Conservation (phyloP, 1,140 invertebrate species). For the silkworm (Bombyx mori) region DNA sequence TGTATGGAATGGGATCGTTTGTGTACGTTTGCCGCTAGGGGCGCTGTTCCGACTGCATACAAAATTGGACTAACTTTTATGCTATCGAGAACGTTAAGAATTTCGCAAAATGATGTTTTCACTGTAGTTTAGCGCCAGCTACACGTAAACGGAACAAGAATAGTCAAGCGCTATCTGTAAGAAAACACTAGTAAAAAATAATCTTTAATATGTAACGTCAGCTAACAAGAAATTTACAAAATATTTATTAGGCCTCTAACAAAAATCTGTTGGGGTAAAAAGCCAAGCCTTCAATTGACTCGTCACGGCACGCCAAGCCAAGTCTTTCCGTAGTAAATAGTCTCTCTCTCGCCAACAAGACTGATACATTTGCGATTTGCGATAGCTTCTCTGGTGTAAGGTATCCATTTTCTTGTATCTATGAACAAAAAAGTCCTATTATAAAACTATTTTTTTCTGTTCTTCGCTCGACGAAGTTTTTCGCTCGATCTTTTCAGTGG, state of each 20-base stretch:
- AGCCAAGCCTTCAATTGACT: slow-evolving; percentile 91
- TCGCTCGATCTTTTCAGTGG: no score
- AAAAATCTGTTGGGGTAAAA: slow-evolving; percentile 94
- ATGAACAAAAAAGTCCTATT: slow-evolving; percentile 20
- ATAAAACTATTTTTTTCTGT: no score
- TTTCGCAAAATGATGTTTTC: no score
- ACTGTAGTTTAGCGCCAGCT: no score
- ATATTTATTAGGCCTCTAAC: slow-evolving; percentile 28
- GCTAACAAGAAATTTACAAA: slow-evolving; percentile 8
- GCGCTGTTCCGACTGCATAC: no score
- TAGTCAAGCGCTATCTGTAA: no score
- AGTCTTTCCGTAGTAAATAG: slow-evolving; percentile 86
- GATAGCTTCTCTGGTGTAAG: slow-evolving; percentile 90
- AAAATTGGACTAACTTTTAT: no score
- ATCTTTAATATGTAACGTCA: neutral
- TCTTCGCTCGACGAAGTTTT: no score
- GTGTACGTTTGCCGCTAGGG: no score
- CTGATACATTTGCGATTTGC: slow-evolving; percentile 83
- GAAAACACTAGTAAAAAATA: neutral
- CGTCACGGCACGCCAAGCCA: slow-evolving; percentile 92
- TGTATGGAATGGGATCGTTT: no score
- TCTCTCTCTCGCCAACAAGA: slow-evolving; percentile 91
- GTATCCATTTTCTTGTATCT: slow-evolving; percentile 82
- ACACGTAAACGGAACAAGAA: no score
- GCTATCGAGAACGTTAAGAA: no score